A percentile compares a stretch with the other conserved stretches of the same genome.
phyloP scores from a whole-genome alignment of 2,888 invertebrate genomes.

The Teleogryllus oceanicus region DNA sequence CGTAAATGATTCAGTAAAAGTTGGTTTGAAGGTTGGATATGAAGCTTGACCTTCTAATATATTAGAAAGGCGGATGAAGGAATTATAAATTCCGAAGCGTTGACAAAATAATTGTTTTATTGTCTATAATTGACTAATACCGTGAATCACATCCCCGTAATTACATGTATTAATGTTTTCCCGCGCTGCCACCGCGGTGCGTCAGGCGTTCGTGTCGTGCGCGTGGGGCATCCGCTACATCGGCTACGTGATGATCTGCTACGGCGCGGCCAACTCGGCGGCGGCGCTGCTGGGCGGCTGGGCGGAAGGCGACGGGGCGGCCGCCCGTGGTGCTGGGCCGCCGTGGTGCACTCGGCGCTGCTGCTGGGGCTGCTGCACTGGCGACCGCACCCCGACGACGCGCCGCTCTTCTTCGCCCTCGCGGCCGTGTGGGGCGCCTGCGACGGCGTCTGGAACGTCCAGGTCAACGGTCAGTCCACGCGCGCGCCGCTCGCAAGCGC shows the following conservation, averaged over 20 bases:
- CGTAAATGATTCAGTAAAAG: too few relatives aligned
- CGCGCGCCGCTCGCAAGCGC: background rate
- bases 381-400: conserved; percentile 46
- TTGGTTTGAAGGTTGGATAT: too few relatives aligned
- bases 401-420: conserved; percentile 50
- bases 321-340: conserved; percentile 48
- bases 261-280: conserved; percentile 59
- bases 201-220: conserved; percentile 57
- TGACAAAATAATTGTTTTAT: too few relatives aligned
- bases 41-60: too few relatives aligned
- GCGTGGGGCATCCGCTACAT: conserved; percentile 61
- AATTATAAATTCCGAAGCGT: too few relatives aligned
- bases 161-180: too few relatives aligned
- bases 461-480: conserved; percentile 57
- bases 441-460: conserved; percentile 65
- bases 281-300: conserved; percentile 56
- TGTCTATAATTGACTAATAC: too few relatives aligned
- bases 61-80: too few relatives aligned
- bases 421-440: conserved; percentile 62
- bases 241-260: conserved; percentile 66
- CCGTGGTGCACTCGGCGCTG: conserved; percentile 50
- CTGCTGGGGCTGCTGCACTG: conserved; percentile 46
- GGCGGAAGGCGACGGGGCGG: conserved; percentile 49
- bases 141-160: too few relatives aligned
- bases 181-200: background rate